A percentile compares a stretch with the other conserved stretches of the same genome.
Evolutionary conservation across 1,140 invertebrate species (phyloP).

Genomic region (Archivesica marissinica): DNA sequence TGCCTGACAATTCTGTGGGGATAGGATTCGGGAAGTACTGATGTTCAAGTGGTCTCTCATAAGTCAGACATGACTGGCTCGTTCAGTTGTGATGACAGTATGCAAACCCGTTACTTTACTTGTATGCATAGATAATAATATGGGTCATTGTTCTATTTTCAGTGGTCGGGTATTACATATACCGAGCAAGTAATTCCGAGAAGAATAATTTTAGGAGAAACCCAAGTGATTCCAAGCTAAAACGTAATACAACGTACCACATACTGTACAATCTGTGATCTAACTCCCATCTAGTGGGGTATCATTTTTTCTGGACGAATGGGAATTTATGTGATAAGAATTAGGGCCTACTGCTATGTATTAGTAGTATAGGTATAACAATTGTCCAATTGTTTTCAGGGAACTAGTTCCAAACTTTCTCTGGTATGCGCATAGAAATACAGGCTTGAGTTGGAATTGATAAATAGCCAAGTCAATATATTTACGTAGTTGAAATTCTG

Average conservation of each 20-base stretch:
- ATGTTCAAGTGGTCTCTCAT: too few relatives aligned
- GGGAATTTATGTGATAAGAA: background rate
- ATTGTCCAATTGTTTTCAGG: too few relatives aligned
- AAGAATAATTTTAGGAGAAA: slow-evolving; percentile 47
- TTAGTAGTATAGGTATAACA: background rate
- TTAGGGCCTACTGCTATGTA: background rate
- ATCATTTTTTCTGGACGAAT: background rate
- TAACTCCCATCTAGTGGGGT: background rate
- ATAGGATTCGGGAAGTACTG: too few relatives aligned
- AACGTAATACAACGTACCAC: background rate
- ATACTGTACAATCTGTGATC: background rate
- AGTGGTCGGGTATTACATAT: slow-evolving; percentile 30
- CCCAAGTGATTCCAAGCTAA: slow-evolving; percentile 4
- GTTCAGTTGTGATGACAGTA: too few relatives aligned
- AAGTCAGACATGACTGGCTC: too few relatives aligned
- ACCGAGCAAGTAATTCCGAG: slow-evolving; percentile 35
- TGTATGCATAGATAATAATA: too few relatives aligned
- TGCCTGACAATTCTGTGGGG: too few relatives aligned
- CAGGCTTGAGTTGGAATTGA: too few relatives aligned
- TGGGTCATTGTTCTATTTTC: background rate
- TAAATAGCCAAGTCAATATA: too few relatives aligned
- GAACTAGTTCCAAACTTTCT: too few relatives aligned
- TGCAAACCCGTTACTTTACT: background rate
- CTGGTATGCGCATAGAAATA: too few relatives aligned
- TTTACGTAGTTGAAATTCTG: too few relatives aligned